phyloP scores from a whole-genome alignment of 1,140 invertebrate species.

The Sycophila sp. region DNA sequence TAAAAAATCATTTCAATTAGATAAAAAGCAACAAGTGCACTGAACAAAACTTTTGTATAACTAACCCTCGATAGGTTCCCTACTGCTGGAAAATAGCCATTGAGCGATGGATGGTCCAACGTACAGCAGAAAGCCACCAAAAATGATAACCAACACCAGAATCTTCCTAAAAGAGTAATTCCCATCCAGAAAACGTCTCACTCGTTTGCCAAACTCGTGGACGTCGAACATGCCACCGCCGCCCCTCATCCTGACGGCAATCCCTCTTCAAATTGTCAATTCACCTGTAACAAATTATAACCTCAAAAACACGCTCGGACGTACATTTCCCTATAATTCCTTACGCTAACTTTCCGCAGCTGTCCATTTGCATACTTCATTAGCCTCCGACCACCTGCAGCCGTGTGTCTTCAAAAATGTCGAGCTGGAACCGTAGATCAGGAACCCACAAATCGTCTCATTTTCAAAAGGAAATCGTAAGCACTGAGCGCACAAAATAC shows the following conservation, averaged over 20 bases:
- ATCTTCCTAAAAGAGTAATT: constrained; percentile 75
- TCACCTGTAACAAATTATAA: constrained; percentile 21
- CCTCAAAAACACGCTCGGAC: no score
- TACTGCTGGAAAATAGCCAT: constrained; percentile 68
- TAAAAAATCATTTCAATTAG: constrained; percentile 11
- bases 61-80: constrained; percentile 61
- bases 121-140: constrained; percentile 73
- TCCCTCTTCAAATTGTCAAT: not conserved
- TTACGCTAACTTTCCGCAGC: no score
- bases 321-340: not conserved
- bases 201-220: constrained; percentile 65
- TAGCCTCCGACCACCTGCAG: no score
- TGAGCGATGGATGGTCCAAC: constrained; percentile 72
- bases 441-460: no score
- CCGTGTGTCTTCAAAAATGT: no score
- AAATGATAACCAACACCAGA: constrained; percentile 70
- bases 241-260: constrained; percentile 31
- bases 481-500: no score
- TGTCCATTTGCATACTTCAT: no score
- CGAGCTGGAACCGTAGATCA: no score
- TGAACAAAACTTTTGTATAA: not conserved
- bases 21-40: not conserved
- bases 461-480: no score
- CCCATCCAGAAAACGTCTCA: constrained; percentile 71
- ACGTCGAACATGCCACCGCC: constrained; percentile 59